phyloP scores from a whole-genome alignment of 1,140 invertebrate genomes.

The Coenobita brevimanus region DNA sequence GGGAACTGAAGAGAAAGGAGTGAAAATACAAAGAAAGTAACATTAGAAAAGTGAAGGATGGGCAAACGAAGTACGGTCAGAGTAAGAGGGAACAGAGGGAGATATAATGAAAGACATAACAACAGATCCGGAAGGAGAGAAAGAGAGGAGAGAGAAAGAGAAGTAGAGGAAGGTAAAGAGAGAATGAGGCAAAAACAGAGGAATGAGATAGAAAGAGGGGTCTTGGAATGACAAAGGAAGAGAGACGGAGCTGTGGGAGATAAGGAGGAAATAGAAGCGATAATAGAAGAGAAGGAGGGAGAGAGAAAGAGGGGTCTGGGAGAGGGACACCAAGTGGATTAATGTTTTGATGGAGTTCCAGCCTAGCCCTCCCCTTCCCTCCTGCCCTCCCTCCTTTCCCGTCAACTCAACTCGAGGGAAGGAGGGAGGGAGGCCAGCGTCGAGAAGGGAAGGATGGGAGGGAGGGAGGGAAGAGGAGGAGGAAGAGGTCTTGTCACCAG shows the following conservation, averaged over 20 bases:
- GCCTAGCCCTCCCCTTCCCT: constrained; percentile 1
- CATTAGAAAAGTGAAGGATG: too few relatives aligned
- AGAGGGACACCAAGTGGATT: constrained; percentile 1
- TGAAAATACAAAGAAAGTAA: too few relatives aligned
- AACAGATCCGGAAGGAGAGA: too few relatives aligned
- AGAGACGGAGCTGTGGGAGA: too few relatives aligned
- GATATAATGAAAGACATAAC: too few relatives aligned
- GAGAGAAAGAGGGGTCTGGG: not conserved
- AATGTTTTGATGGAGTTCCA: constrained; percentile 53
- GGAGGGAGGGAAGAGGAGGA: not conserved
- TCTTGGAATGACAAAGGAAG: too few relatives aligned
- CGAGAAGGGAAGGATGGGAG: too few relatives aligned
- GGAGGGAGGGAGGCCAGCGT: not conserved
- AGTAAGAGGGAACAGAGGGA: too few relatives aligned
- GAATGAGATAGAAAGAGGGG: not conserved
- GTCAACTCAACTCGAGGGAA: not conserved
- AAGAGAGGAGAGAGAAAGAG: not conserved
- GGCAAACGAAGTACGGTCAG: too few relatives aligned
- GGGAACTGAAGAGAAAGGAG: too few relatives aligned
- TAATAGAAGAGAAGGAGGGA: not conserved
- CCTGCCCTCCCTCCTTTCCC: not conserved
- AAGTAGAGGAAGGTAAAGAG: not conserved
- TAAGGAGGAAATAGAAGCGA: not conserved
- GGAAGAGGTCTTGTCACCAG: not conserved
- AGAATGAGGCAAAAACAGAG: not conserved